phyloP scores from a whole-genome alignment of 1,140 invertebrate species.

The Pristionchus pacificus region DNA sequence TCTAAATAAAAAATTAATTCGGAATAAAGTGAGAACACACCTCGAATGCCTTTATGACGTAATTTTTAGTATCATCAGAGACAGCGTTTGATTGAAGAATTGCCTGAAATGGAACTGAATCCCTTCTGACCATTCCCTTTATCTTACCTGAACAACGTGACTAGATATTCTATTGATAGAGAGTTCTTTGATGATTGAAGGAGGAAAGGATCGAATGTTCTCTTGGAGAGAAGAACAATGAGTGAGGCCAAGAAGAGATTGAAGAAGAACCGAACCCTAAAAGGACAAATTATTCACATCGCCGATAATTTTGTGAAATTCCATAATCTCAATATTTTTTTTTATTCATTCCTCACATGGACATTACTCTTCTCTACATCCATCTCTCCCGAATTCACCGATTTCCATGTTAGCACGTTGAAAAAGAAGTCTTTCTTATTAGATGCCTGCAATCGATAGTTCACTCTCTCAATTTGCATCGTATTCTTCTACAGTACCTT shows the following conservation, averaged over 20 bases:
- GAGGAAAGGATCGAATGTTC: slow-evolving; percentile 3
- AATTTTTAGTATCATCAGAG: slow-evolving; percentile 18
- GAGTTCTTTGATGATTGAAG: slow-evolving; percentile 12
- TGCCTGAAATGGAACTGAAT: slow-evolving; percentile 16
- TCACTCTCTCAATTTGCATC: neutral
- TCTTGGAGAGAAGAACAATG: slow-evolving; percentile 10
- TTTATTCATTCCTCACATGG: no score
- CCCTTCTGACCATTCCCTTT: no score
- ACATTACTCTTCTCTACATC: slow-evolving; percentile 4
- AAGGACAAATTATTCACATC: no score
- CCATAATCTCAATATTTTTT: no score
- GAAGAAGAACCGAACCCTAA: slow-evolving; percentile 19
- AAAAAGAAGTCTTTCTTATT: neutral
- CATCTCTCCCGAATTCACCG: neutral
- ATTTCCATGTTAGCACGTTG: slow-evolving; percentile 9
- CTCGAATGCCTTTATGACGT: slow-evolving; percentile 24
- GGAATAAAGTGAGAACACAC: slow-evolving; percentile 12
- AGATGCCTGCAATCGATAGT: neutral
- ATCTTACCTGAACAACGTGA: slow-evolving; percentile 5
- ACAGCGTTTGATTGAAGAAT: slow-evolving; percentile 12
- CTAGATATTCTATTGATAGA: slow-evolving; percentile 1
- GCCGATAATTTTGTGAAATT: no score
- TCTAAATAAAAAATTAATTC: slow-evolving; percentile 16
- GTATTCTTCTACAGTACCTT: slow-evolving; percentile 13
- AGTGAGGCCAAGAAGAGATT: slow-evolving; percentile 12